Evolutionary conservation across 2,888 invertebrate genomes (phyloP), one percentile per base, ranked within the genome.

Genomic region (Acanthosepion esculentum): DNA sequence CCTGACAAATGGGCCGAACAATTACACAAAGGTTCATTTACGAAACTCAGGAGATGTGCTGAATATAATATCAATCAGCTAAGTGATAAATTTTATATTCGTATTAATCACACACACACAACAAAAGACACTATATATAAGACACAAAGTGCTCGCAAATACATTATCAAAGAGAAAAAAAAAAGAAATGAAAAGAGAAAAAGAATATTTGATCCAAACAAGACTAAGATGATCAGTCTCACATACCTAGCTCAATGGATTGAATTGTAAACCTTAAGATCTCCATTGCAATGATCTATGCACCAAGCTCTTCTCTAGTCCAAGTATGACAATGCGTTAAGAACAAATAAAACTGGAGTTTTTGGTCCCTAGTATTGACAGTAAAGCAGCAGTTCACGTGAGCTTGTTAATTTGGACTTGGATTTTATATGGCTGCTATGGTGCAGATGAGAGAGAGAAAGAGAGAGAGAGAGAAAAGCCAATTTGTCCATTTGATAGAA

Each of bases 271-370:
- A 12, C 48, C 53, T 94, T 41, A 91, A 50, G 5, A 48, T 53
- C 91, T 59, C 59, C 94, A 94, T 53, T 59, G 59, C 26, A 48
- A 94, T 48, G 29, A 94, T 50, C 94, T 53, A 94, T 95, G 95
- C 95, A 94, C 94, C 93, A 29, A 94, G 94, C 94, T 94, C 48
- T 95, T 94, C 29, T 78, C 78, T 78, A 12, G 78, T 78, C n/a
- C n/a, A 78, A n/a, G 33, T n/a, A 78, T 1, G n/a, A 78, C n/a
- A 78, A 78, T 59, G 59, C 26, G 59, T 23, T 23, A 59, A 59
- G 59, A 78, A 33, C 10, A 78, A 78, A 78, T 12, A 78, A 78
- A 78, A 78, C 15, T 5, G 15, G 10, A 29, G 78, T 26, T 7
- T 78, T 78, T n/a, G 78, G 26, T 78, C n/a, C 10, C 78, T 26